A percentile compares a stretch with the other conserved stretches of the same genome.
Conservation (phyloP, 1,140 invertebrate species). For the Drosophila ohnishii region DNA sequence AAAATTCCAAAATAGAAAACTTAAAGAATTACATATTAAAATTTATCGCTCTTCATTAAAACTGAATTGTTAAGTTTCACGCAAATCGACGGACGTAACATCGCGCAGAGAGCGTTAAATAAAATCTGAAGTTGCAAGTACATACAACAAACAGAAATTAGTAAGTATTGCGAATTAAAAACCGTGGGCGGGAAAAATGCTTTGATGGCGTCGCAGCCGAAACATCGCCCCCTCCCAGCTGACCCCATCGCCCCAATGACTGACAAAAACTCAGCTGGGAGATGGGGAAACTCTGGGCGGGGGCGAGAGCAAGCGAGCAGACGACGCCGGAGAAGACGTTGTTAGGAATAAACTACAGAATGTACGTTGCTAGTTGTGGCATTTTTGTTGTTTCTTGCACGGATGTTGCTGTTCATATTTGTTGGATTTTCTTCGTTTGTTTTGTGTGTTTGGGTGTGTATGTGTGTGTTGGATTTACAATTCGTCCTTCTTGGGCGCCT, state of each 20-base stretch:
- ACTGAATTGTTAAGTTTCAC: constrained; percentile 65
- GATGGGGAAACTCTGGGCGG: constrained; percentile 44
- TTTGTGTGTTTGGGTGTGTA: constrained; percentile 31
- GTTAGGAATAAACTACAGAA: constrained; percentile 73
- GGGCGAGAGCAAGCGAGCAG: background rate
- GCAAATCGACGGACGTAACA: constrained; percentile 32
- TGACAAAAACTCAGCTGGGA: constrained; percentile 67
- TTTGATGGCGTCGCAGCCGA: constrained; percentile 27
- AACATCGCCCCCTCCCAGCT: constrained; percentile 29
- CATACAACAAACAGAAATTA: constrained; percentile 41
- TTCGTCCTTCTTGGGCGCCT: constrained; percentile 79
- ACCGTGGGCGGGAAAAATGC: constrained; percentile 44
- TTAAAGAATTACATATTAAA: constrained; percentile 73
- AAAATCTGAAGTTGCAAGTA: constrained; percentile 38
- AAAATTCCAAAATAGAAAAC: constrained; percentile 77
- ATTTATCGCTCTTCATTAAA: constrained; percentile 73
- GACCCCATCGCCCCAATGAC: constrained; percentile 21
- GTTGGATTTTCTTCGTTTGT: constrained; percentile 51
- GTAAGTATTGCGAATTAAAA: constrained; percentile 50
- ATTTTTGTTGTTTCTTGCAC: constrained; percentile 48
- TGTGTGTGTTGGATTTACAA: constrained; percentile 72
- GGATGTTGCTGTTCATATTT: constrained; percentile 57
- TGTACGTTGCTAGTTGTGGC: constrained; percentile 76
- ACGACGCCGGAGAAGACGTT: constrained; percentile 17
- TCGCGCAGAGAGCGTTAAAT: constrained; percentile 34